These are phyloP conservation scores for Papilio helenus DNA, from an alignment of 1,140 invertebrate species.

Conservation along the genomic window DNA sequence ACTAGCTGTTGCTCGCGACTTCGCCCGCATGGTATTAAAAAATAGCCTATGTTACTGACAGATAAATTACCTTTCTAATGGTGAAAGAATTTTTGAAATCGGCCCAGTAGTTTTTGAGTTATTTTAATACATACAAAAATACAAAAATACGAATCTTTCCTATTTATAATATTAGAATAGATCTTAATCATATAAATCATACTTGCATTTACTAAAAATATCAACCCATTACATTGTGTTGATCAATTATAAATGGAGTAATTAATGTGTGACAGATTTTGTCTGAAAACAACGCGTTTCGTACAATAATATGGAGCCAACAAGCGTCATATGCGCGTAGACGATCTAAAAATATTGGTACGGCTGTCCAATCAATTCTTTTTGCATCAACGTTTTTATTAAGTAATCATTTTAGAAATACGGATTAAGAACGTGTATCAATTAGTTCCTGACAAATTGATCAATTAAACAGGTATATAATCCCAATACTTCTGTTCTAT, in stretches of 20 bases:
- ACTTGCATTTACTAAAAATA: neutral
- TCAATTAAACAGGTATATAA: neutral
- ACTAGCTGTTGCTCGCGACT: too few species aligned
- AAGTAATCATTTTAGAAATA: neutral
- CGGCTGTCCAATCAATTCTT: constrained; percentile 65
- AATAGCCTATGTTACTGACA: too few species aligned
- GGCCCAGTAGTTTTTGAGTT: too few species aligned
- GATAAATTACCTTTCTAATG: too few species aligned
- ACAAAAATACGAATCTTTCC: too few species aligned
- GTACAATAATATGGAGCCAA: constrained; percentile 44
- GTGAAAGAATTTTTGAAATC: too few species aligned
- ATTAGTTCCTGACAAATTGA: neutral
- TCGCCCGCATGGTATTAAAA: too few species aligned
- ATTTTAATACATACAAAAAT: too few species aligned
- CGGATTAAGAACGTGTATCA: neutral
- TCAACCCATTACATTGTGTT: neutral
- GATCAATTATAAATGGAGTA: constrained; percentile 2
- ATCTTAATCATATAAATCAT: neutral
- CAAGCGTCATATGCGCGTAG: constrained; percentile 51
- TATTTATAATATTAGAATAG: too few species aligned
- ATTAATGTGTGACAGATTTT: constrained; percentile 26
- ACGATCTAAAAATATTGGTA: constrained; percentile 62
- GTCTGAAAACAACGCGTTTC: constrained; percentile 24
- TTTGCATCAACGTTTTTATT: constrained; percentile 45
- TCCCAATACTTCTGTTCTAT: too few species aligned